Percentiles rank a stretch among this genome's conserved stretches.
Conservation (phyloP, 2,888 invertebrate species). For the Aporophyla lueneburgensis region DNA sequence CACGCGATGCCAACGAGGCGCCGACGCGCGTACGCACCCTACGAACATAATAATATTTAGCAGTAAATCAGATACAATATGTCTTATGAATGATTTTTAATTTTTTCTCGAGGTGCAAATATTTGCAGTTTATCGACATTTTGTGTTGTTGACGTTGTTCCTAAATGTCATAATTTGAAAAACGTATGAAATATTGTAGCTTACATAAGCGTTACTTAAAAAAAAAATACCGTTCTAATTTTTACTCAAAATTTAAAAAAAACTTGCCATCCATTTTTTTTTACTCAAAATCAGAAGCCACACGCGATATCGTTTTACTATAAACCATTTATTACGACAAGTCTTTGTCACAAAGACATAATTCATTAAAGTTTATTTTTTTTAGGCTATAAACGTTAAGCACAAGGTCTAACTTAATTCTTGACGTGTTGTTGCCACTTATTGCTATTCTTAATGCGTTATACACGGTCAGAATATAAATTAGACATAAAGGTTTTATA, state of each 20-base stretch:
- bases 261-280: neutral
- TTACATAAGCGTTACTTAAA: no score
- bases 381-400: constrained; percentile 15
- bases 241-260: no score
- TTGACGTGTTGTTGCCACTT: constrained; percentile 24
- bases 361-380: constrained; percentile 17
- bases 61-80: constrained; percentile 61
- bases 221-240: no score
- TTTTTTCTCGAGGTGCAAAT: neutral
- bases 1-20: constrained; percentile 74
- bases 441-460: constrained; percentile 48
- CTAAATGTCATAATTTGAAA: no score
- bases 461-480: constrained; percentile 44
- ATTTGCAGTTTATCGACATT: neutral
- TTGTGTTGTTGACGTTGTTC: neutral
- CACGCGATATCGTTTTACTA: neutral
- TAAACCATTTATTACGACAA: neutral
- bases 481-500: constrained; percentile 12
- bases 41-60: constrained; percentile 51
- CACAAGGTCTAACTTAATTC: constrained; percentile 34
- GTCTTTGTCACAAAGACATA: constrained; percentile 8
- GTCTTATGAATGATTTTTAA: constrained; percentile 35
- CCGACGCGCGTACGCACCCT: constrained; percentile 81
- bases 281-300: neutral
- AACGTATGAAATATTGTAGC: no score